Conservation (phyloP, 2,888 invertebrate genomes). For the Lithophane ornitopus region DNA sequence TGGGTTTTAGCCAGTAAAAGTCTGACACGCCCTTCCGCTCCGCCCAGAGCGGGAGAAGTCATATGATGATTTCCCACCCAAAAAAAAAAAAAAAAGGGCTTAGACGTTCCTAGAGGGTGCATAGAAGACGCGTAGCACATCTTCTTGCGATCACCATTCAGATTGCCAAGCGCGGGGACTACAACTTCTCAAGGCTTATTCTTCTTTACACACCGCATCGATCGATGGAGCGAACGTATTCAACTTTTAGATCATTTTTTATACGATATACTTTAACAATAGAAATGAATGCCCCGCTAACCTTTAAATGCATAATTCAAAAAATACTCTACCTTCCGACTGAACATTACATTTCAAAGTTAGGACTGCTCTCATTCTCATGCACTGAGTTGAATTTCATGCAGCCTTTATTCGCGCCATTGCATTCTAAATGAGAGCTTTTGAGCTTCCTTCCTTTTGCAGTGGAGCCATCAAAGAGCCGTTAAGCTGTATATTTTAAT, state of each 20-base stretch:
- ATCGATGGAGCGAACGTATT: neutral
- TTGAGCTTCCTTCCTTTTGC: conserved; percentile 8
- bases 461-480: conserved; percentile 11
- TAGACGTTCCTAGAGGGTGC: conserved; percentile 29
- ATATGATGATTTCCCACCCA: too few relatives aligned
- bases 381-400: conserved; percentile 33
- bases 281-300: conserved; percentile 24
- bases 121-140: conserved; percentile 28
- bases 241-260: neutral
- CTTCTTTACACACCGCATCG: neutral
- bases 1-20: too few relatives aligned
- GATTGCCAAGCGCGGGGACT: neutral
- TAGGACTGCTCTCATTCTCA: conserved; percentile 24
- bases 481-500: conserved; percentile 27
- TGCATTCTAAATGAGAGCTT: conserved; percentile 49
- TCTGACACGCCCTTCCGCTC: too few relatives aligned
- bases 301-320: conserved; percentile 36
- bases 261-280: conserved; percentile 14
- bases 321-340: conserved; percentile 27
- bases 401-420: conserved; percentile 39
- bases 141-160: too few relatives aligned
- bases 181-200: neutral
- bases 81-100: too few relatives aligned
- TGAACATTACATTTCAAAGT: conserved; percentile 23
- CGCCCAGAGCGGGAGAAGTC: too few relatives aligned